These are phyloP conservation scores for Sarcophaga bullata DNA, from an alignment of 1,140 invertebrate species.

Conservation along the genomic window DNA sequence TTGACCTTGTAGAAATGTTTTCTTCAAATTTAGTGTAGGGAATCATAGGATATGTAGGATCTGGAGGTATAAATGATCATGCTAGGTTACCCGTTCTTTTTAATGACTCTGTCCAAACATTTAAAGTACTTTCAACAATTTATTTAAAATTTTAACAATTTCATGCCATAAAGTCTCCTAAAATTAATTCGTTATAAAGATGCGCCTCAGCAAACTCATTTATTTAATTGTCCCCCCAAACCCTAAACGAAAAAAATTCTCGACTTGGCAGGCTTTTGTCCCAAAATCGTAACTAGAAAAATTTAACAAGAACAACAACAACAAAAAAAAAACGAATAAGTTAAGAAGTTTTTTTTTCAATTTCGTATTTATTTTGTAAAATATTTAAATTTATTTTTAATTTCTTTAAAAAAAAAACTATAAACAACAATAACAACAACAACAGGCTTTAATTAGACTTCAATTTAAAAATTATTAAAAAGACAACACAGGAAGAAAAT, in stretches of 20 bases:
- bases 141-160: too few species aligned
- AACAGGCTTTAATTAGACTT: slow-evolving; percentile 15
- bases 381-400: slow-evolving; percentile 31
- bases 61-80: too few species aligned
- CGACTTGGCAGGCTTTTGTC: slow-evolving; percentile 66
- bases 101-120: too few species aligned
- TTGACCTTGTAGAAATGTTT: too few species aligned
- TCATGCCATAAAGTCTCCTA: too few species aligned
- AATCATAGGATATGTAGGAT: too few species aligned
- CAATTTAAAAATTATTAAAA: not conserved
- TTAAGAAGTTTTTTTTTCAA: slow-evolving; percentile 23
- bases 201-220: slow-evolving; percentile 45
- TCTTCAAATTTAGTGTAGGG: too few species aligned
- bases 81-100: too few species aligned
- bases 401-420: slow-evolving; percentile 9
- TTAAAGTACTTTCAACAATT: too few species aligned
- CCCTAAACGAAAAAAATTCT: slow-evolving; percentile 60
- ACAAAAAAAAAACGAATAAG: slow-evolving; percentile 29
- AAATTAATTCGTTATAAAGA: too few species aligned
- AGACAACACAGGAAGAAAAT: not conserved
- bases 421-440: not conserved
- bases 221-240: slow-evolving; percentile 56
- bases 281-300: slow-evolving; percentile 44
- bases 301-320: too few species aligned
- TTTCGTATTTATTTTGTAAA: slow-evolving; percentile 30